Percentiles rank a stretch among this genome's conserved stretches.
Conservation (phyloP, 2,797 vertebrate species). For the Silurus aristotelis region DNA sequence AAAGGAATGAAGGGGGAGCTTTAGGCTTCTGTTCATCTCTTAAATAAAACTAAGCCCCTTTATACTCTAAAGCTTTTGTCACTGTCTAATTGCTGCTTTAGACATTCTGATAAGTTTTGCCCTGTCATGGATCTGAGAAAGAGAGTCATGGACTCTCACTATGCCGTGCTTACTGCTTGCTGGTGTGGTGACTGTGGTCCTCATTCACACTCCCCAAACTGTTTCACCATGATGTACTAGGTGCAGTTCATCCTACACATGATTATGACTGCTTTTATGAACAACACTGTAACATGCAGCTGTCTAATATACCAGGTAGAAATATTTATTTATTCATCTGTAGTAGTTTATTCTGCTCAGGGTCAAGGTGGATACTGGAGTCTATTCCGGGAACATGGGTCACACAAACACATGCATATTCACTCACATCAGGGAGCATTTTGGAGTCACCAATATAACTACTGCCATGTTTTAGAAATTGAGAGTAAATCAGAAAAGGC, state of each 20-base stretch:
- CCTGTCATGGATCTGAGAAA: conserved; percentile 11
- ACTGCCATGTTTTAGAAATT: neutral
- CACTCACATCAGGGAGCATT: conserved; percentile 1
- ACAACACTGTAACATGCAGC: neutral
- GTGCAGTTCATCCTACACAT: neutral
- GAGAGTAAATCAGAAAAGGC: neutral
- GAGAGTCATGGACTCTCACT: conserved; percentile 8
- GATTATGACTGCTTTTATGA: neutral
- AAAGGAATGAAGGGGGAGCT: conserved; percentile 62
- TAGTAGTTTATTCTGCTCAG: neutral
- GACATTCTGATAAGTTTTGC: conserved; percentile 59
- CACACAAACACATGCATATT: neutral
- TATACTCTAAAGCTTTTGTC: conserved; percentile 62
- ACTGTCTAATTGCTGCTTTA: conserved; percentile 63
- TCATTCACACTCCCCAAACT: neutral
- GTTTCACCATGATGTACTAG: neutral
- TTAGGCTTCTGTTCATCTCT: conserved; percentile 55
- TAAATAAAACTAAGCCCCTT: conserved; percentile 67
- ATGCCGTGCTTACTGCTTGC: neutral
- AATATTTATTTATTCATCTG: neutral
- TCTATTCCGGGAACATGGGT: neutral
- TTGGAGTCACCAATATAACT: neutral
- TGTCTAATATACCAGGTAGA: neutral
- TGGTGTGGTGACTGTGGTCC: neutral
- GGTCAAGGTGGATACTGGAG: neutral